phyloP scores from a whole-genome alignment of 1,140 invertebrate genomes.

The Zaprionus kolodkinae region DNA sequence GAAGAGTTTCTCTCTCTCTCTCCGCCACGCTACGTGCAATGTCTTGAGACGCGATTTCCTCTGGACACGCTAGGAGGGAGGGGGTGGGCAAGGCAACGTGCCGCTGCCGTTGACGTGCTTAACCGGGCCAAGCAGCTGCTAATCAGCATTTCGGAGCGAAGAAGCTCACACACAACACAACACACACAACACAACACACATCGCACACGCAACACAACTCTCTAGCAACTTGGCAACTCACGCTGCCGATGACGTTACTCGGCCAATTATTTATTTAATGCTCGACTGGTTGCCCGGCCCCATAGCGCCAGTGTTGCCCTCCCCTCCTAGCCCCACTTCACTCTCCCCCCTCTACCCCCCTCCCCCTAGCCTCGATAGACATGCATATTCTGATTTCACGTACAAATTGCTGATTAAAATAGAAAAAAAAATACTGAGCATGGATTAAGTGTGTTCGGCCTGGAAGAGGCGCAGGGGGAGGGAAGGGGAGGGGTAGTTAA shows the following conservation, averaged over 20 bases:
- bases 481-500: too few relatives aligned
- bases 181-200: constrained; percentile 20
- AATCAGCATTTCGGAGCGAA: constrained; percentile 44
- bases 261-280: constrained; percentile 62
- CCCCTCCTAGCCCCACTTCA: too few relatives aligned
- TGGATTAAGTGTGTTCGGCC: background rate
- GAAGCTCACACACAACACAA: constrained; percentile 44
- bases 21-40: background rate
- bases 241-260: constrained; percentile 41
- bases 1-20: constrained; percentile 46
- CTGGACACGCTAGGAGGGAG: background rate
- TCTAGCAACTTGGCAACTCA: background rate
- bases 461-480: background rate
- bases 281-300: constrained; percentile 47
- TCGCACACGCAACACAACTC: background rate
- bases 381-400: constrained; percentile 31
- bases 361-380: background rate
- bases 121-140: constrained; percentile 32
- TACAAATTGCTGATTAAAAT: constrained; percentile 41
- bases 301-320: background rate
- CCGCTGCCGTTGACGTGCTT: constrained; percentile 18
- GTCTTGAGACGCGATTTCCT: background rate
- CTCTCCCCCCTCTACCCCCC: background rate
- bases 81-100: too few relatives aligned
- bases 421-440: constrained; percentile 9